Evolutionary conservation across 2,888 invertebrate species (phyloP).

Genomic region (Agrochola lychnidis): DNA sequence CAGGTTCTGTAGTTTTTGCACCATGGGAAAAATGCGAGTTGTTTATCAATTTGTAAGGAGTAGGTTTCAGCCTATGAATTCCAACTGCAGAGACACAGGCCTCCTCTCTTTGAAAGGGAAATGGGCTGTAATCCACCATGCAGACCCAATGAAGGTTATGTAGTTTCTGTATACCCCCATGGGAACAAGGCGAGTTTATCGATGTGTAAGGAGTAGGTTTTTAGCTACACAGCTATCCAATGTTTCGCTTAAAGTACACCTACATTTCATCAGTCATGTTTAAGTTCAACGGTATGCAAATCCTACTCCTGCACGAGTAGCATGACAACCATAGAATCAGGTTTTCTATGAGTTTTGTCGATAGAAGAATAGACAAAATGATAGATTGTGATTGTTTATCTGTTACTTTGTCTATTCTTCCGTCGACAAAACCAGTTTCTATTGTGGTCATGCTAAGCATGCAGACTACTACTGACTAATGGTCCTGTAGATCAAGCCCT

Average conservation of each 20-base stretch:
- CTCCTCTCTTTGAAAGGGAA: not conserved
- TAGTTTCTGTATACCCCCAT: not conserved
- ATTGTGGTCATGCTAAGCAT: no score
- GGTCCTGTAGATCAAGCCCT: not conserved
- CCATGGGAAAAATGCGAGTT: no score
- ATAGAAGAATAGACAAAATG: no score
- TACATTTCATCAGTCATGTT: not conserved
- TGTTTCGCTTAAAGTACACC: not conserved
- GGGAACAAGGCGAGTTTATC: not conserved
- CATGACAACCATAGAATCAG: no score
- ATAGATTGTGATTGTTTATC: no score
- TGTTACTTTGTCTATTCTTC: no score
- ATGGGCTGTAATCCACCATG: not conserved
- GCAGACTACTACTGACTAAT: not conserved
- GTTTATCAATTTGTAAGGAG: not conserved
- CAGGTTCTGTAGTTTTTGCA: not conserved
- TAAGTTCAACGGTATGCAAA: not conserved
- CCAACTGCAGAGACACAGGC: not conserved
- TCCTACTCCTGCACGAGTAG: not conserved
- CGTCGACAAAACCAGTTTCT: no score
- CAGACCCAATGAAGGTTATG: no score
- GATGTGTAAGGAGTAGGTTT: not conserved
- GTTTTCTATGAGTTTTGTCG: no score
- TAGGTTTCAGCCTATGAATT: no score
- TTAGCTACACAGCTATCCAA: not conserved